Percentiles rank a stretch among this genome's conserved stretches.
phyloP scores from a whole-genome alignment of 2,797 vertebrate genomes.

The Loriculus beryllinus region DNA sequence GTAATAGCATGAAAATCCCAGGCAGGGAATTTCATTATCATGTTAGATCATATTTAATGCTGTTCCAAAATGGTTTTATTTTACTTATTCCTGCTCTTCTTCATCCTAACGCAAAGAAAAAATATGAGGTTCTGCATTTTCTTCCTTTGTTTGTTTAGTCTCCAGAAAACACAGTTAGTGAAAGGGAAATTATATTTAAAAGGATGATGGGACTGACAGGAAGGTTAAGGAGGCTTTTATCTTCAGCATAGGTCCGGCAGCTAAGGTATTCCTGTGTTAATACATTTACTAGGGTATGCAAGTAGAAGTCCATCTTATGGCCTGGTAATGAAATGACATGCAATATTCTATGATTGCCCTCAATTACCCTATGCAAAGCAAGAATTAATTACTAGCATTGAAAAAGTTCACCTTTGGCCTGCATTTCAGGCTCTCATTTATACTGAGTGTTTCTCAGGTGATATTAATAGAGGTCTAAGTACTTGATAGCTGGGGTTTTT shows the following conservation, averaged over 20 bases:
- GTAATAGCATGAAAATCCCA: not conserved
- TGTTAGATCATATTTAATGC: not conserved
- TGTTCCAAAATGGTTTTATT: not conserved
- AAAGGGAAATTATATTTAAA: conserved; percentile 27
- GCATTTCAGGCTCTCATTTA: conserved; percentile 71
- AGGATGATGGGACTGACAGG: not conserved
- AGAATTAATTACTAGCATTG: conserved; percentile 82
- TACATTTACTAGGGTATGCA: conserved; percentile 41
- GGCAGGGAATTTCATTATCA: not conserved
- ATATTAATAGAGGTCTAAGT: conserved; percentile 64
- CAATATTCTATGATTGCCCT: conserved; percentile 78
- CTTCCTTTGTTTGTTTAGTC: not conserved
- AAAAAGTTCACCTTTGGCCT: conserved; percentile 76
- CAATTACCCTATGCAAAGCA: conserved; percentile 84
- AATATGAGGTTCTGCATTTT: not conserved
- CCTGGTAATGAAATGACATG: conserved; percentile 72
- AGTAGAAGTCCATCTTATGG: conserved; percentile 69
- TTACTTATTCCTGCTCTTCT: not conserved
- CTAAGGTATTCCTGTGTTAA: conserved; percentile 62
- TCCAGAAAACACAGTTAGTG: not conserved
- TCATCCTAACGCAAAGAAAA: not conserved
- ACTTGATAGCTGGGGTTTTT: conserved; percentile 27
- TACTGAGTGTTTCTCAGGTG: conserved; percentile 34
- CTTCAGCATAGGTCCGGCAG: not conserved
- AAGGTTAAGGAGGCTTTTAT: conserved; percentile 10